Conservation (phyloP, 37 sponge, comb jelly and placozoan species). For the Ianthella basta region DNA sequence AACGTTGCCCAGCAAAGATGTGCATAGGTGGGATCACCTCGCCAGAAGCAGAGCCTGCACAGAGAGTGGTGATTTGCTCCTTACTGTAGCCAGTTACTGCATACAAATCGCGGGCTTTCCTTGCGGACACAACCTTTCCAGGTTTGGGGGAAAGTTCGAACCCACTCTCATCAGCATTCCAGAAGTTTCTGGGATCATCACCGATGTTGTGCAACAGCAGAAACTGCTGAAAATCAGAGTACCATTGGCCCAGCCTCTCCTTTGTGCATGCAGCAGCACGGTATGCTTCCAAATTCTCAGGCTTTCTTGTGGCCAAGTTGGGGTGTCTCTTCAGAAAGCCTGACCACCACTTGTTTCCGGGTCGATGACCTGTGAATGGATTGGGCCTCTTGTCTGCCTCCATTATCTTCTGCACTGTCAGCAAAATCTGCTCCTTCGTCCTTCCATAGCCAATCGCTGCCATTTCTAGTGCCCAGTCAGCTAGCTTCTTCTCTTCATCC, state of each 20-base stretch:
- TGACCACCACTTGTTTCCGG: conserved; percentile 46
- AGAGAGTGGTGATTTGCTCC: conserved; percentile 50
- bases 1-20: conserved; percentile 44
- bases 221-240: conserved; percentile 26
- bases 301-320: not conserved
- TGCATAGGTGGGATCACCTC: conserved; percentile 44
- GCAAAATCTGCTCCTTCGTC: conserved; percentile 20
- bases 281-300: not conserved
- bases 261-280: conserved; percentile 33
- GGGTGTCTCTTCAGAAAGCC: conserved; percentile 18
- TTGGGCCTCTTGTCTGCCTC: conserved; percentile 27
- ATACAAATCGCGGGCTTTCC: conserved; percentile 9
- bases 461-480: conserved; percentile 39
- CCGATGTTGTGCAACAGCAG: not conserved
- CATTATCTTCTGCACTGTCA: conserved; percentile 18
- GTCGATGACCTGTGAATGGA: conserved; percentile 23
- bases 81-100: conserved; percentile 17
- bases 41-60: conserved; percentile 42
- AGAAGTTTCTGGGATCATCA: conserved; percentile 17
- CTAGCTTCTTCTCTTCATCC: conserved; percentile 35
- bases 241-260: conserved; percentile 29
- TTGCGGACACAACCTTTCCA: not conserved
- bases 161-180: conserved; percentile 58
- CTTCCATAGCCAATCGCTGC: conserved; percentile 48
- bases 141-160: conserved; percentile 43